Evolutionary conservation across 2,797 vertebrate species (phyloP).

Genomic region (Bradypodion ventrale): DNA sequence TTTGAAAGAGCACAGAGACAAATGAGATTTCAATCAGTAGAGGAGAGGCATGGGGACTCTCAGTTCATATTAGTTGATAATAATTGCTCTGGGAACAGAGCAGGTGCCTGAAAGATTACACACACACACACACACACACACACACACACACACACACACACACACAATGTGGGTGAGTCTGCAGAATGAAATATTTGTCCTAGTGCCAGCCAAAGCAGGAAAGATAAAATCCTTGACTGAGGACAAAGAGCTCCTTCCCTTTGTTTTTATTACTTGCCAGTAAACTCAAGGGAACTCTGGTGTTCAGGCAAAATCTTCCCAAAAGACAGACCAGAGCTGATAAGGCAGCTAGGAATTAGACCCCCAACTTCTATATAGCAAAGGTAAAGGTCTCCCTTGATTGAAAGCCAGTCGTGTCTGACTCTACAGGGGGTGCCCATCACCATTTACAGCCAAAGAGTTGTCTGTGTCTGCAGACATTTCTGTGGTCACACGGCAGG

Average conservation of each 20-base stretch:
- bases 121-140: neutral
- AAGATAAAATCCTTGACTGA: constrained; percentile 3
- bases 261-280: neutral
- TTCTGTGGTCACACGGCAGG: too few species aligned
- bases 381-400: too few species aligned
- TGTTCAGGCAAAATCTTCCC: neutral
- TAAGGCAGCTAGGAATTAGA: neutral
- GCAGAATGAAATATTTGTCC: neutral
- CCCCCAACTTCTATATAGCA: too few species aligned
- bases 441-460: too few species aligned
- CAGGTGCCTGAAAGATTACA: constrained; percentile 14
- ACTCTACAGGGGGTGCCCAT: too few species aligned
- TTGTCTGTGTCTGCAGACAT: too few species aligned
- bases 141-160: neutral
- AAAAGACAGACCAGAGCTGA: too few species aligned
- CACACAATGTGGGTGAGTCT: neutral
- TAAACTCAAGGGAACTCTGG: neutral
- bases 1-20: accelerated
- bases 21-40: constrained; percentile 24
- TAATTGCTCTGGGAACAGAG: constrained; percentile 68
- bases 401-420: too few species aligned
- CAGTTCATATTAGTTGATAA: constrained; percentile 53
- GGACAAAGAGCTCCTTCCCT: neutral
- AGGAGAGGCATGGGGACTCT: constrained; percentile 48
- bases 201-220: neutral